Base-by-base conservation (phyloP, 2,113 vertebrate genomes). In the Plectropomus leopardus region DNA sequence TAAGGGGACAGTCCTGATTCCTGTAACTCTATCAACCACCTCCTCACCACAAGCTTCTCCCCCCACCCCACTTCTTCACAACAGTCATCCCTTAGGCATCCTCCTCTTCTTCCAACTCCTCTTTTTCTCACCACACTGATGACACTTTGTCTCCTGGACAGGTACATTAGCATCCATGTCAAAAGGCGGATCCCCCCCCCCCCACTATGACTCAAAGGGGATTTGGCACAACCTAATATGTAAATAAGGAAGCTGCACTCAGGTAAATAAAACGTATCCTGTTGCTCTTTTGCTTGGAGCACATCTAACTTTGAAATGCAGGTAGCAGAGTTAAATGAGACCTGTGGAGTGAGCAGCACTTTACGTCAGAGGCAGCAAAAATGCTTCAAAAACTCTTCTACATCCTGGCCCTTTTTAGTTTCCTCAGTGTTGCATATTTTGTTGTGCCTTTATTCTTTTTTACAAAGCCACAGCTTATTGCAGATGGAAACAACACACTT, bases 191-290 rank as follows among this genome's bases (percentile, higher is more conserved):
- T n/a, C n/a, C n/a, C n/a, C n/a, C n/a, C n/a, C n/a, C n/a, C n/a
- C n/a, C n/a, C n/a, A n/a, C n/a, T n/a, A n/a, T n/a, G n/a, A n/a
- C n/a, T n/a, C n/a, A n/a, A n/a, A n/a, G n/a, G n/a, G 53, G 70
- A 23, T 16, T 1, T 13, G 3, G 4, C 10, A n/a, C 48, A 50
- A 23, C 61, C 74, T 67, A 21, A 63, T 47, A 34, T 55, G 0
- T 21, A 19, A 76, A 76, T 28, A 70, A 84, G 86, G 86, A 86
- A 89, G 89, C 30, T 0, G 28, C 6, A 10, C 24, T 47, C 23
- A 28, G 4, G 16, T 10, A 71, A 45, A 34, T 0, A 42, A 30
- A 93, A 90, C 80, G 54, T 50, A 68, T 8, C 36, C 11, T 7
- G 36, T 40, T 3, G 57, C 69, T 78, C 26, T 15, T 53, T 9